Evolutionary conservation across 2,113 vertebrate species (phyloP).

Genomic region (Lagopus muta): DNA sequence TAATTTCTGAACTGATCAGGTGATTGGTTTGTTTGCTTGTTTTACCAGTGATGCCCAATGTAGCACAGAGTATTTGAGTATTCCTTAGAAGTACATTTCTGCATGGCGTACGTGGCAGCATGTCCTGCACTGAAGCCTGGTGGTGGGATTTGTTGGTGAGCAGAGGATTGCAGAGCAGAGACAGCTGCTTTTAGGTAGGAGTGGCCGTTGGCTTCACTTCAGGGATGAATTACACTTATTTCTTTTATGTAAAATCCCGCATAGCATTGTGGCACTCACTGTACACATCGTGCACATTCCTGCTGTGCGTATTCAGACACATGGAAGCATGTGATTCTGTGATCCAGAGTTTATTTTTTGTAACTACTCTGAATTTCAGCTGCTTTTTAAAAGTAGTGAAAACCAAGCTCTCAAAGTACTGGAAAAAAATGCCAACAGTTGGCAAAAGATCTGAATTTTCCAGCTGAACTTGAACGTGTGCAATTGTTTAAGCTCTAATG

Average conservation of each 20-base stretch:
- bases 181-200: not conserved
- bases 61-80: not conserved
- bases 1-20: not conserved
- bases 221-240: not conserved
- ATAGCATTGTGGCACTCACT: accelerated
- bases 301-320: not conserved
- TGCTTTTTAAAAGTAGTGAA: not conserved
- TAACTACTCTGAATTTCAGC: not conserved
- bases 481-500: not conserved
- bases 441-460: not conserved
- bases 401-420: not conserved
- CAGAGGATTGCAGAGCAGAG: not conserved
- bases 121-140: accelerated
- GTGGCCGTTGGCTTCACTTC: not conserved
- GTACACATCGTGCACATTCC: accelerated
- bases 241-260: not conserved
- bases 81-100: not conserved
- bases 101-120: accelerated
- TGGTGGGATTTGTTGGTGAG: not conserved
- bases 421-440: not conserved
- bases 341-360: accelerated
- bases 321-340: accelerated
- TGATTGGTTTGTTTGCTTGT: not conserved
- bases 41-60: not conserved
- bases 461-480: not conserved